Evolutionary conservation across 30 jellyfish, hydroid and myxozoan species (phyloP).

Genomic region (Pelagia noctiluca): DNA sequence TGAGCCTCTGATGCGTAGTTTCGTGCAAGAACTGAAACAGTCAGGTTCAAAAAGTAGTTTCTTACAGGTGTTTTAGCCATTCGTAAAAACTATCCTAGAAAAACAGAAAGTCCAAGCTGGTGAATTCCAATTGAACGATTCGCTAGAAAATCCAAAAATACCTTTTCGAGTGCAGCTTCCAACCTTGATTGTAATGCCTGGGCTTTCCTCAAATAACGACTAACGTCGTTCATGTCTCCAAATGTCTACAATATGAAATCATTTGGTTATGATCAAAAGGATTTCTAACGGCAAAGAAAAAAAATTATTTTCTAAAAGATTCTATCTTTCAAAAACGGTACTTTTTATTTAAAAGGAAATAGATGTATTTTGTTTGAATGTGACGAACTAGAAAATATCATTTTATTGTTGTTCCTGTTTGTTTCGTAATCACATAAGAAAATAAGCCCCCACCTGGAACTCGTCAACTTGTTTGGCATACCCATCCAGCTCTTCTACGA

Average conservation of each 20-base stretch:
- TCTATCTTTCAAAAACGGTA: no score
- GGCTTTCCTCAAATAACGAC: slow-evolving; percentile 91
- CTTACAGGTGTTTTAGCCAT: no score
- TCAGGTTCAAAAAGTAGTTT: no score
- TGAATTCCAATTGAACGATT: no score
- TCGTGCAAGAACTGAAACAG: no score
- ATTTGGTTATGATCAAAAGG: neutral
- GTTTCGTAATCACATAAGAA: neutral
- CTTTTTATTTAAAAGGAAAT: no score
- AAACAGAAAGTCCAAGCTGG: no score
- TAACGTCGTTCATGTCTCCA: slow-evolving; percentile 94
- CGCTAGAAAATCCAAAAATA: neutral
- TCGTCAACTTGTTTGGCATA: slow-evolving; percentile 95
- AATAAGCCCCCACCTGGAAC: slow-evolving; percentile 87
- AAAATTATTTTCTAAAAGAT: no score
- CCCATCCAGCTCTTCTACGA: slow-evolving; percentile 95
- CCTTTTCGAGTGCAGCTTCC: slow-evolving; percentile 94
- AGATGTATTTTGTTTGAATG: no score
- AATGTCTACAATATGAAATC: slow-evolving; percentile 41
- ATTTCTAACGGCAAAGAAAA: neutral
- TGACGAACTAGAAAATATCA: no score
- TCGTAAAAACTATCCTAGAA: no score
- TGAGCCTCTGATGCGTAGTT: no score
- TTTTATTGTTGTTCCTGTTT: neutral
- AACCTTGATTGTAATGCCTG: slow-evolving; percentile 89